Base-by-base conservation (phyloP, 1,140 invertebrate genomes). In the Stenopsyche tienmushanensis region DNA sequence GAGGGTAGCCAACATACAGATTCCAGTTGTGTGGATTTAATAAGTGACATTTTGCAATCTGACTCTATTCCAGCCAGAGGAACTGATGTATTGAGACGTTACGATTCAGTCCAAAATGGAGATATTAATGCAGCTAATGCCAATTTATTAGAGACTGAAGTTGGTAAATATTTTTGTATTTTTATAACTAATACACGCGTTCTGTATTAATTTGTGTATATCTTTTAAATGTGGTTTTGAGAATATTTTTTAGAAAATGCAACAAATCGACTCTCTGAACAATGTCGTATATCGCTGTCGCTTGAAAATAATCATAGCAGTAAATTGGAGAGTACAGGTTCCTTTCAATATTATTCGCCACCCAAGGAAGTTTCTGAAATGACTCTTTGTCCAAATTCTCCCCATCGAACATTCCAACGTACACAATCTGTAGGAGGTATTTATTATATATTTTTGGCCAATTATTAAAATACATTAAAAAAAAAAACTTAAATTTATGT, bases 1-100 rank as follows among this genome's bases (percentile, higher is more conserved):
- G 79, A 80, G 50, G 79, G 77, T 0, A 77, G 76, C 71, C 79
- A 79, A 69, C 78, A 80, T 39, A 72, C 69, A 47, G 65, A 69
- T 49, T 80, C 78, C 17, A 78, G 75, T 0, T 71, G 67, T 9
- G 78, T 79, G 67, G 79, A 79, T 52, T 71, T 78, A n/a, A 72
- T 72, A 10, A 75, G 73, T 29, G 70, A 70, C 55, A 45, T 70
- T 34, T n/a, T n/a, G 59, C 64, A 59, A 39, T 42, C 42, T 29
- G 15, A 18, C 58, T n/a, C n/a, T n/a, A n/a, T n/a, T n/a, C 34
- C 21, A 42, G 71, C 71, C 68, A 72, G 72, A 62, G 68, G 73
- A 39, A 71, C 26, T 26, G 70, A 71, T 39, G 64, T 65, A 34
- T 17, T 71, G 17, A 52, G 72, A 55, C 66, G 49, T 23, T 53